A percentile compares a stretch with the other conserved stretches of the same genome.
Conservation (phyloP, 2,797 vertebrate species). For the Aotus griseimembra region DNA sequence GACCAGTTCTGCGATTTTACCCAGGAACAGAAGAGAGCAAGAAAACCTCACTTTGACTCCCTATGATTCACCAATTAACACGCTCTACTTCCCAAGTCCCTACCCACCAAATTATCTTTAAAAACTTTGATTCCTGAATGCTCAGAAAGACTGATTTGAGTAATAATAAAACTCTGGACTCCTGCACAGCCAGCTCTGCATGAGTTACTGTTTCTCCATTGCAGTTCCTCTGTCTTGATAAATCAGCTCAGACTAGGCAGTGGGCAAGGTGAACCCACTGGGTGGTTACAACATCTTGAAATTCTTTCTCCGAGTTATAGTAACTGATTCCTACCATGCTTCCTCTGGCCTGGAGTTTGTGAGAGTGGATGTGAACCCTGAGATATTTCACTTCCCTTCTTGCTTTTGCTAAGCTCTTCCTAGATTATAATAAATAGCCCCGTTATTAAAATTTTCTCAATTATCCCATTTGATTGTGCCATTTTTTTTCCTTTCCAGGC, state of each 20-base stretch:
- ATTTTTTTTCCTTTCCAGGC: neutral
- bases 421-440: neutral
- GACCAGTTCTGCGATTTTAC: neutral
- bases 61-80: neutral
- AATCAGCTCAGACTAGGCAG: neutral
- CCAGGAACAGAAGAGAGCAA: neutral
- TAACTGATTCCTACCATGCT: neutral
- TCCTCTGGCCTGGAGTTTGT: neutral
- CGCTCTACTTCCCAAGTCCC: neutral
- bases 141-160: neutral
- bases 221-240: neutral
- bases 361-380: neutral
- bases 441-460: neutral
- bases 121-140: neutral
- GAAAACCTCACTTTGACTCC: neutral
- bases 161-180: neutral
- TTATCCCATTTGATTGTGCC: neutral
- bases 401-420: neutral
- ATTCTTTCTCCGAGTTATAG: neutral
- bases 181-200: neutral
- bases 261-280: neutral
- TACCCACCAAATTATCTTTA: neutral
- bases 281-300: neutral
- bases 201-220: neutral
- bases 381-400: conserved; percentile 2